Evolutionary conservation across 1,140 invertebrate species (phyloP), one percentile per base, ranked within the genome.

Genomic region (Euwallacea similis): DNA sequence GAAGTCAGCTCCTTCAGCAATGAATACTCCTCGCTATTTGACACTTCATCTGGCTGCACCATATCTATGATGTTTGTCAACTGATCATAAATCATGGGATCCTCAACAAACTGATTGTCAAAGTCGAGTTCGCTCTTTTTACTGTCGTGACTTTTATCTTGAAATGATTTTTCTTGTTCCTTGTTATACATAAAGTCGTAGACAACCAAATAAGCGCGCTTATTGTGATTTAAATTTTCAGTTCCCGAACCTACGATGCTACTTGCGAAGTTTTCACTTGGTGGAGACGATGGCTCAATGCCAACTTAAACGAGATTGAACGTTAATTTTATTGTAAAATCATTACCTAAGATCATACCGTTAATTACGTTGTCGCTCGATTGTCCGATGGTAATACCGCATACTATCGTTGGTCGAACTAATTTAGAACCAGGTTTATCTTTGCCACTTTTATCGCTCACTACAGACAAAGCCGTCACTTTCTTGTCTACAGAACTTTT

Each of bases 131-230:
- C 68, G 7, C 16, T 53, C 47, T 73, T 70, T 53, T 73, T 69
- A 21, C 46, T 61, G 10, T 75, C 60, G 11, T 66, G 7, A 13
- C 11, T 65, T 42, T 69, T 66, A 7, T 74, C 70, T n/a, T 63
- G 50, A 11, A 13, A 10, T 2, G 65, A 44, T 9, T 75, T 67
- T 15, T 73, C 74, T n/a, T 74, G 64, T 42, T 76, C 76, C 65
- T 75, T 73, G 61, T 68, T 85, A 72, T 87, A 86, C 76, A 85
- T 81, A 77, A 87, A 87, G 76, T 87, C 86, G 69, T 86, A 88
- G 0, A 87, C 75, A 3, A 87, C 84, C 33, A 88, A 78, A 78
- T 86, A 87, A 63, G 85, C 79, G 62, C 81, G 53, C 73, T 72
- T 54, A 62, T 69, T 44, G 58, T 73, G 61, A 7, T 59, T 58